Evolutionary conservation across 1,140 invertebrate species (phyloP).

Genomic region (Globodera rostochiensis): DNA sequence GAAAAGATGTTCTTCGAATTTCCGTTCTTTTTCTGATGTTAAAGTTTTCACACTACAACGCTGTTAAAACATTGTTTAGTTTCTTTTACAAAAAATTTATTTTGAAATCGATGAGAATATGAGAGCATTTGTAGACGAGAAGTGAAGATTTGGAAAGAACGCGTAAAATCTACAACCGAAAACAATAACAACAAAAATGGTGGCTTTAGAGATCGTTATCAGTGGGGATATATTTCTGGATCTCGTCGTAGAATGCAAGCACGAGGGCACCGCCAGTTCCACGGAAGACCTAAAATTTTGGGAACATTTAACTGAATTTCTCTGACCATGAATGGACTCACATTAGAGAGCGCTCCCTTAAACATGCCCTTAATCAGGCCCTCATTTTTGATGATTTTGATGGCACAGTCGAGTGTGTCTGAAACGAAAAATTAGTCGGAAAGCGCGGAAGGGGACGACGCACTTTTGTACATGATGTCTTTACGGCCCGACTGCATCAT

Average conservation of each 20-base stretch:
- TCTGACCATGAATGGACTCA: slow-evolving; percentile 42
- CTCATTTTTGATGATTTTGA: slow-evolving; percentile 70
- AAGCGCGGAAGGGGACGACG: background rate
- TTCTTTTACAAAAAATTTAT: too few species aligned
- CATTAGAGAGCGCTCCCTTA: slow-evolving; percentile 71
- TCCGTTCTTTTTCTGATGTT: too few species aligned
- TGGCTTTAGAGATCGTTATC: too few species aligned
- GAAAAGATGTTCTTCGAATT: too few species aligned
- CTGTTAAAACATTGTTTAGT: too few species aligned
- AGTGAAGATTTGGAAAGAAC: too few species aligned
- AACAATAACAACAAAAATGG: too few species aligned
- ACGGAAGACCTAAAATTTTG: slow-evolving; percentile 56
- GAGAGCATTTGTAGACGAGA: too few species aligned
- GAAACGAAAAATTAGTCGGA: background rate
- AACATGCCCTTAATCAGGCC: slow-evolving; percentile 68
- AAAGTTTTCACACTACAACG: too few species aligned
- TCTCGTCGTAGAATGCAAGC: slow-evolving; percentile 69
- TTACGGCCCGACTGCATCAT: slow-evolving; percentile 72
- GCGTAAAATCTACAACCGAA: too few species aligned
- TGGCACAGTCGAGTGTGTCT: slow-evolving; percentile 69
- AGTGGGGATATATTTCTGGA: slow-evolving; percentile 66
- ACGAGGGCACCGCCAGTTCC: slow-evolving; percentile 69
- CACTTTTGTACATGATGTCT: slow-evolving; percentile 70
- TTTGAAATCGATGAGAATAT: too few species aligned
- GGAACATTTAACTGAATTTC: background rate